These are phyloP conservation scores for Calyptommatus sinebrachiatus DNA, from an alignment of 2,113 vertebrate species.

Conservation along the genomic window DNA sequence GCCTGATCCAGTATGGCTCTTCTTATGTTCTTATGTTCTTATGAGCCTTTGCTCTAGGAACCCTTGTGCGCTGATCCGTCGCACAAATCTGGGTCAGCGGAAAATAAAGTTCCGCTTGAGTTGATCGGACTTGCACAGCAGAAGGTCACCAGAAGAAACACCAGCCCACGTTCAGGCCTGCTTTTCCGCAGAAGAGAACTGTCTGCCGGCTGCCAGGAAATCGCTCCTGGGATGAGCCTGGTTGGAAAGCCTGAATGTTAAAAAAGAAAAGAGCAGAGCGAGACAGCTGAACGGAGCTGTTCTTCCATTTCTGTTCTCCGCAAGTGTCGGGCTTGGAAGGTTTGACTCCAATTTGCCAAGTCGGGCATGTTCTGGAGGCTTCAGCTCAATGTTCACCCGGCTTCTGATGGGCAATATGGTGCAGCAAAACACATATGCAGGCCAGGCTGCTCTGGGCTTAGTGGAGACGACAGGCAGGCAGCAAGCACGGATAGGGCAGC, in stretches of 20 bases:
- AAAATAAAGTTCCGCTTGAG: constrained; percentile 1
- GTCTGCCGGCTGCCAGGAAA: constrained; percentile 11
- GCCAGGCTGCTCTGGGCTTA: background rate
- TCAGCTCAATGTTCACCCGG: constrained; percentile 13
- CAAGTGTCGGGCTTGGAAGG: background rate
- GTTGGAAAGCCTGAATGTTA: constrained; percentile 3
- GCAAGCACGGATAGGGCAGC: background rate
- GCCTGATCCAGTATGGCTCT: too few relatives aligned
- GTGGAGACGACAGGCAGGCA: background rate
- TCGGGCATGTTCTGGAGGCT: constrained; percentile 13
- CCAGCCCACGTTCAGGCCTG: background rate
- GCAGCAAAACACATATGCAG: constrained; percentile 18
- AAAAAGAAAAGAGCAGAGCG: background rate
- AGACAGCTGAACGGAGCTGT: background rate
- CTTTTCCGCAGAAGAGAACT: constrained; percentile 15
- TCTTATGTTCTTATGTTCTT: too few relatives aligned
- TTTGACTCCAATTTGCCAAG: background rate
- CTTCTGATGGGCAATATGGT: constrained; percentile 5
- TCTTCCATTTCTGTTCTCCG: background rate
- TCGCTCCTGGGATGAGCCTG: background rate
- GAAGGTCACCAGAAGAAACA: constrained; percentile 16
- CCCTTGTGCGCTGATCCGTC: background rate
- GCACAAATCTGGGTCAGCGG: background rate
- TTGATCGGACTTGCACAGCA: background rate
- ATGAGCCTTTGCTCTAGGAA: background rate